Evolutionary conservation across 1,140 invertebrate species (phyloP), one percentile per base, ranked within the genome.

Genomic region (Ostrea edulis): DNA sequence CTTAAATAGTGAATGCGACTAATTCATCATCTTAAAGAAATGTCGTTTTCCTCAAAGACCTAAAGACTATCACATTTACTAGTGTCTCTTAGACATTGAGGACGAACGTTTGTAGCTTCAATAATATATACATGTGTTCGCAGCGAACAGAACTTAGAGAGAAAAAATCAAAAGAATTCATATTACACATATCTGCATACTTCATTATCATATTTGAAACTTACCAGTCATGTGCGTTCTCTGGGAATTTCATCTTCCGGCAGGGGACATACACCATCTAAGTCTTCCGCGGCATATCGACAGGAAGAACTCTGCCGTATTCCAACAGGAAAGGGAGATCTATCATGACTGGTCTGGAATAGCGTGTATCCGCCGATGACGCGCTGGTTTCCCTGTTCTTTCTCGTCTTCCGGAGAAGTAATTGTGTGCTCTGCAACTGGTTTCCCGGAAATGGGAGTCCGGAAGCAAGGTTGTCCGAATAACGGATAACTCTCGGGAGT

Each of bases 181-280:
- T n/a, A n/a, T n/a, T n/a, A n/a, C n/a, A n/a, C n/a, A n/a, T n/a
- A n/a, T n/a, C 35, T 2, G 35, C 1, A 44, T 44, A 5, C 35
- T 2, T 44, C 5, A 44, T 44, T 5, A 44, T 44, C 5, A 44
- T 44, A 62, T 62, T 62, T 20, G 17, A 62, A n/a, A 77, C 8
- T 29, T 77, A 77, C 68, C 8, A 9, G 14, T 77, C 68, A 77
- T 77, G 35, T 14, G 9, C 51, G 82, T 7, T 53, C 52, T 53
- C 82, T 9, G 12, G n/a, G 35, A 0, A 14, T 44, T 20, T 52
- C 82, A 3, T 83, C 82, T 44, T 85, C 83, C 2, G 83, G 54
- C 8, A 85, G 83, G 8, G 83, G 83, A 54, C 53, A 85, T 7
- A 85, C 54, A 35, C 83, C 83, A 20, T 85, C 83, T 12, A 85